phyloP scores from a whole-genome alignment of 2,888 invertebrate species.

The Halictus ligatus region DNA sequence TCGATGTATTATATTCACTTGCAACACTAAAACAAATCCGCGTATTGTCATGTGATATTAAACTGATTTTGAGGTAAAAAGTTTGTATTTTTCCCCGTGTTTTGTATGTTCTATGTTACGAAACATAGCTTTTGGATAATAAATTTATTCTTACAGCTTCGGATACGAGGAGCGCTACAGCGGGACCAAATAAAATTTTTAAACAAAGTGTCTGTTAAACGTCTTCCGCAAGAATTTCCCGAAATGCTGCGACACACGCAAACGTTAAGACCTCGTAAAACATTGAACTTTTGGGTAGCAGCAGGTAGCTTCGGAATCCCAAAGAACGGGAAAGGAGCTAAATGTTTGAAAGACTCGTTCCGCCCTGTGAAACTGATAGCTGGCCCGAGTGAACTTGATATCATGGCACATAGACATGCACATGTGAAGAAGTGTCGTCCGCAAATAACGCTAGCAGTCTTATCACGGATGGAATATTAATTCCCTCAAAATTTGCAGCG shows the following conservation, averaged over 20 bases:
- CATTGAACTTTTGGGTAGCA: constrained; percentile 53
- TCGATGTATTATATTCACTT: too few relatives aligned
- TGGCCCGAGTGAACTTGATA: constrained; percentile 51
- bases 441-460: constrained; percentile 6
- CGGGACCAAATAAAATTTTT: not conserved
- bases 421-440: not conserved
- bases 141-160: not conserved
- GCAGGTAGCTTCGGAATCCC: constrained; percentile 29
- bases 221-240: constrained; percentile 13
- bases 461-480: constrained; percentile 18
- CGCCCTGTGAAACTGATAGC: constrained; percentile 38
- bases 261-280: constrained; percentile 58
- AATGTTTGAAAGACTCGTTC: constrained; percentile 57
- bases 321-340: constrained; percentile 44
- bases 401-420: constrained; percentile 19
- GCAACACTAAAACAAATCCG: not conserved
- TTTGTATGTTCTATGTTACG: not conserved
- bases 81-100: not conserved
- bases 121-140: not conserved
- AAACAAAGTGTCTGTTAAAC: constrained; percentile 33
- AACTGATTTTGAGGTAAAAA: not conserved
- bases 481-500: not conserved
- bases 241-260: constrained; percentile 26
- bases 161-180: not conserved
- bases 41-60: not conserved